Evolutionary conservation across 2,113 vertebrate genomes (phyloP).

Genomic region (Crocuta crocuta): DNA sequence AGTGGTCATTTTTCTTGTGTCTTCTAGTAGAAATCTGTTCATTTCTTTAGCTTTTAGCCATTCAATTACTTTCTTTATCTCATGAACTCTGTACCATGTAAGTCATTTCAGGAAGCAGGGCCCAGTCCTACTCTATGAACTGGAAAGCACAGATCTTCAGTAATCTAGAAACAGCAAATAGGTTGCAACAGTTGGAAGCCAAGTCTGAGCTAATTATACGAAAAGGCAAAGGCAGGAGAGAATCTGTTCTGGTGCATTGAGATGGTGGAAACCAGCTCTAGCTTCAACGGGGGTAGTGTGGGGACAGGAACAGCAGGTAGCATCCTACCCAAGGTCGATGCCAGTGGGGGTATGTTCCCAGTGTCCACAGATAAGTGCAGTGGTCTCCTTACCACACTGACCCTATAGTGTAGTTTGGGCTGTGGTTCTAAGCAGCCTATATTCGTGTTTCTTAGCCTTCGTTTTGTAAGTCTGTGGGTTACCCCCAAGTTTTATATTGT

Average conservation of each 20-base stretch:
- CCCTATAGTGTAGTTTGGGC: accelerated
- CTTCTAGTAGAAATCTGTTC: neutral
- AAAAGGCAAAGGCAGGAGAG: neutral
- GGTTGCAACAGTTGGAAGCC: neutral
- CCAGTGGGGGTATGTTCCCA: neutral
- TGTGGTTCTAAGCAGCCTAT: neutral
- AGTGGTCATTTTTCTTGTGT: neutral
- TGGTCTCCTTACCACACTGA: neutral
- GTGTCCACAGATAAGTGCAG: no score
- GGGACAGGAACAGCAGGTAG: no score
- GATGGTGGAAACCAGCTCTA: neutral
- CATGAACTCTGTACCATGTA: neutral
- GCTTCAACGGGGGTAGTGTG: accelerated
- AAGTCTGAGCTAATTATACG: neutral
- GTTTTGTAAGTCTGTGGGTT: neutral
- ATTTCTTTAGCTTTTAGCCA: neutral
- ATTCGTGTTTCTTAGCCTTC: neutral
- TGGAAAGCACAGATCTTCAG: neutral
- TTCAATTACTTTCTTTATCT: neutral
- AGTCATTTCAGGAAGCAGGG: neutral
- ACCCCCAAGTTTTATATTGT: neutral
- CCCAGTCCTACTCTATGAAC: neutral
- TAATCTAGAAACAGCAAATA: neutral
- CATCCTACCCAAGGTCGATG: accelerated
- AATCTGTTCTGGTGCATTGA: neutral